Evolutionary conservation across 2,797 vertebrate genomes (phyloP), one percentile per base, ranked within the genome.

Genomic region (Karalla daura): DNA sequence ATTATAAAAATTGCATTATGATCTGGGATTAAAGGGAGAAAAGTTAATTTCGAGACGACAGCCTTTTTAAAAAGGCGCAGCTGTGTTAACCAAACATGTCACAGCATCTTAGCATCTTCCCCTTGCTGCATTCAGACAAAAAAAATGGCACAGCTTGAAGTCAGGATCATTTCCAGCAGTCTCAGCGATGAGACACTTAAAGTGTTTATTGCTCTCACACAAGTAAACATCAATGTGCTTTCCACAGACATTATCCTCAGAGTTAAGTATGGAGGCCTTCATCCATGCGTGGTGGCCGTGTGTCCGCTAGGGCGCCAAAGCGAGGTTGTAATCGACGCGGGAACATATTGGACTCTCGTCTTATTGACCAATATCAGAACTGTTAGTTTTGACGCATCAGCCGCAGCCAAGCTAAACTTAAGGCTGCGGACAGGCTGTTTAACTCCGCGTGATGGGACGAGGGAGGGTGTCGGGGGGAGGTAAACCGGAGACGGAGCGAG

Each of bases 111-210:
- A 45, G 27, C 15, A 27, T 7, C 53, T 70, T 68, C 2, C 7
- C 21, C n/a, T 47, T 27, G 45, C 69, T 63, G 78, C 50, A 70
- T 58, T 74, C 64, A 55, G 33, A 65, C 68, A 63, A 74, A 78
- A 81, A n/a, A 83, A 63, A 58, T 23, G 73, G 56, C 70, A 51
- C 78, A 81, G 80, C 55, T 70, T 79, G 68, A 83, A 58, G 63
- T 83, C 70, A 75, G 52, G 66, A 83, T 78, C 9, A 78, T 84
- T 89, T 84, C 64, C 53, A 72, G 70, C 47, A 28, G 56, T 68
- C 25, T 37, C 39, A 5, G 52, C 45, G 53, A 63, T 1, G 12
- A 28, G 25, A 59, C 5, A 70, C 60, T 36, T 59, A 50, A 52
- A 60, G 32, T 37, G 20, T 63, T 5, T 25, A 20, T 35, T 43